phyloP scores from a whole-genome alignment of 2,797 vertebrate genomes.

The Rhinatrema bivittatum region DNA sequence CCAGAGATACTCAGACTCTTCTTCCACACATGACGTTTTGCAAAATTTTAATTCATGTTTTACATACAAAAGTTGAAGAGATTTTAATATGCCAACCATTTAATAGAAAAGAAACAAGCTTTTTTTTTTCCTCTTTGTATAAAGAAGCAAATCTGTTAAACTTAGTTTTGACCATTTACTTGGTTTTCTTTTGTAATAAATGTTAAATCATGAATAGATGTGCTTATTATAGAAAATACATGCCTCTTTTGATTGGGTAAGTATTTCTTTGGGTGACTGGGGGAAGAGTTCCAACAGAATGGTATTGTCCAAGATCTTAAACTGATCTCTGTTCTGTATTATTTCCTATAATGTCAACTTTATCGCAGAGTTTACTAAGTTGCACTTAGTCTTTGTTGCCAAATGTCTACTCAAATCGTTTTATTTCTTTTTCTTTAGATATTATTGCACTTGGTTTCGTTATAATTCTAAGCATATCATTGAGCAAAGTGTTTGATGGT shows the following conservation, averaged over 20 bases:
- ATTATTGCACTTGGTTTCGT: no score
- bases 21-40: neutral
- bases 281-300: neutral
- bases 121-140: constrained; percentile 23
- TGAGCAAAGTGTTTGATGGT: no score
- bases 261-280: constrained; percentile 8
- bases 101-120: no score
- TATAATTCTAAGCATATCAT: no score
- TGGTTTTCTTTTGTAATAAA: constrained; percentile 5
- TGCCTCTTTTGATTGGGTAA: neutral
- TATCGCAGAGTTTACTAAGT: constrained; percentile 7
- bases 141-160: neutral
- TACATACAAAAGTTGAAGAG: no score
- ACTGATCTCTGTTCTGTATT: constrained; percentile 1
- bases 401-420: no score
- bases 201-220: constrained; percentile 12
- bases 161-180: constrained; percentile 17
- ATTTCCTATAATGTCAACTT: constrained; percentile 1
- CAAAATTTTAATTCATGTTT: neutral
- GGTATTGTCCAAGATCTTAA: constrained; percentile 16
- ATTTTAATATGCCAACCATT: constrained; percentile 17
- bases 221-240: constrained; percentile 18
- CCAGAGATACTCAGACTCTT: neutral
- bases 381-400: constrained; percentile 44
- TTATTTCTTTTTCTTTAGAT: neutral